A percentile compares a stretch with the other conserved stretches of the same genome.
Conservation (phyloP, 2,113 vertebrate species). For the Gracilinanus agilis region DNA sequence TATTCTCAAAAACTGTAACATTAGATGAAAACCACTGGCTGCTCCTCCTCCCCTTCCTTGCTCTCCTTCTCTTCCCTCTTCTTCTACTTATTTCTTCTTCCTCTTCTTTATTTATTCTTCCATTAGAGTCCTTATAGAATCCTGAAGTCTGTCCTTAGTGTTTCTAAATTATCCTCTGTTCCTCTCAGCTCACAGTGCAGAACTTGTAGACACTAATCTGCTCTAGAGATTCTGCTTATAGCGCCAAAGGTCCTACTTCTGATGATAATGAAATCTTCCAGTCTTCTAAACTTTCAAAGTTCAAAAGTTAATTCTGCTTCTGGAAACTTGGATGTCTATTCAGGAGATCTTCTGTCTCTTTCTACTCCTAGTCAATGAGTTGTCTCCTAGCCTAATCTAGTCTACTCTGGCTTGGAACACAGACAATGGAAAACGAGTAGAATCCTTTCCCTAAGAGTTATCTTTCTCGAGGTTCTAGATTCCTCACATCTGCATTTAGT, state of each 20-base stretch:
- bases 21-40: neutral
- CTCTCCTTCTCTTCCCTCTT: too few species aligned
- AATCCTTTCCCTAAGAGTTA: neutral
- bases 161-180: neutral
- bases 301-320: neutral
- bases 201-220: neutral
- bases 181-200: neutral
- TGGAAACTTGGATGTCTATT: neutral
- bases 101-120: neutral
- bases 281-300: neutral
- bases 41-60: too few species aligned
- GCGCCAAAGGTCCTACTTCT: neutral
- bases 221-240: neutral
- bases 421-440: neutral
- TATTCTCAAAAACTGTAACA: neutral
- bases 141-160: neutral
- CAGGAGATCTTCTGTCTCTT: neutral
- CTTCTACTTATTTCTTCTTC: neutral
- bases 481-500: neutral
- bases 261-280: neutral
- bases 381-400: neutral
- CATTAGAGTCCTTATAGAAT: neutral
- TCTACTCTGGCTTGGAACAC: neutral
- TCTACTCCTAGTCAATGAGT: neutral
- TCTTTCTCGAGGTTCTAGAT: neutral